phyloP scores from a whole-genome alignment of 1,140 invertebrate genomes.

The Planococcus citri region DNA sequence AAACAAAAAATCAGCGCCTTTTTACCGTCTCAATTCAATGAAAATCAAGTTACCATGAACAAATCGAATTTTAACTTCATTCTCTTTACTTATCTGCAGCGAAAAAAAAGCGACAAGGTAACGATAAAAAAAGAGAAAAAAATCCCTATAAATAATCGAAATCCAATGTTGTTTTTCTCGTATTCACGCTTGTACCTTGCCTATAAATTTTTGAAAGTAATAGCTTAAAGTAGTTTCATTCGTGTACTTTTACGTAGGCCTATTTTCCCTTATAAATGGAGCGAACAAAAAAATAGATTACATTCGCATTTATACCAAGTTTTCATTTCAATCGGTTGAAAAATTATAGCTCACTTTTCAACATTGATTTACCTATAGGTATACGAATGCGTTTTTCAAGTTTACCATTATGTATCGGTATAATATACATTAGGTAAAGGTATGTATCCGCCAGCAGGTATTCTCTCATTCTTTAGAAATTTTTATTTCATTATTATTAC shows the following conservation, averaged over 20 bases:
- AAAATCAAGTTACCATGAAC: neutral
- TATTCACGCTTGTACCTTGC: neutral
- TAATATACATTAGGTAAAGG: too few species aligned
- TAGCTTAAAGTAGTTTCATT: neutral
- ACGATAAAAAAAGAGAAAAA: neutral
- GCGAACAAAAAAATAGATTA: neutral
- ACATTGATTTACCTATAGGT: neutral
- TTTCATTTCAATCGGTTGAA: neutral
- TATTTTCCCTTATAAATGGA: conserved; percentile 4
- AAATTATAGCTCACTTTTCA: neutral
- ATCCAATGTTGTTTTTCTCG: neutral
- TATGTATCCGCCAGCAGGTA: too few species aligned
- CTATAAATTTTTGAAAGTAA: neutral
- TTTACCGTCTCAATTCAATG: neutral
- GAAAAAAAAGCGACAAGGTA: neutral
- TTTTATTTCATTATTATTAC: too few species aligned
- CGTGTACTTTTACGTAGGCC: conserved; percentile 1
- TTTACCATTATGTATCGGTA: neutral
- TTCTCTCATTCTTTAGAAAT: too few species aligned
- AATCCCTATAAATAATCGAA: neutral
- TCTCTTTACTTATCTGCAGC: neutral
- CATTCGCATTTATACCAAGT: neutral
- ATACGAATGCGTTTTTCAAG: neutral
- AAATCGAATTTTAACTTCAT: conserved; percentile 8
- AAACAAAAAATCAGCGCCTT: neutral